Base-by-base conservation (phyloP, 2,888 invertebrate genomes). In the Euproctis similis region DNA sequence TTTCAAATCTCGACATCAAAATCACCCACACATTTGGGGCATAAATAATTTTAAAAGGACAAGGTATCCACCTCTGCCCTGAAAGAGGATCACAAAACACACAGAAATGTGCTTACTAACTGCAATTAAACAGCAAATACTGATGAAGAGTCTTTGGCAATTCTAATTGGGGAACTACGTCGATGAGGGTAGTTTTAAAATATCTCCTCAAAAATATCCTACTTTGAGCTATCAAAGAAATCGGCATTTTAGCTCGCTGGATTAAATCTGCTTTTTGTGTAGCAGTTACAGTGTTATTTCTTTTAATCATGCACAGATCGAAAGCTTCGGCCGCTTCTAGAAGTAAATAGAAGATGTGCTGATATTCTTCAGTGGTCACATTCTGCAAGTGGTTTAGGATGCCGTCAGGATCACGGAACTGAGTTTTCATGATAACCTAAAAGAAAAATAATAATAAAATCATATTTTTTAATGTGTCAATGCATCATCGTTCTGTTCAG, bases 361-460 rank as follows among this genome's bases (percentile, higher is more conserved):
- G 70, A 39, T 72, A 58, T 34, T 80, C 74, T 10, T 69, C 64
- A 1, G 75, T 46, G 1, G 85, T 80, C 1, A 89, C 85, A 62
- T 92, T 90, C 46, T 92, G 90, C 7, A 94, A 86, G 13, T 90
- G 92, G 62, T 93, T 94, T 3, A 95, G 80, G 30, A 95, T 89
- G 17, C 95, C 94, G 57, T 92, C 91, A 0, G 94, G 93, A 59
- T 95, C 93, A 32, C 93, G 87, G 60, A 92, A 93, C 48, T 94
- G 94, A 5, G 92, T 92, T 69, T 93, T 92, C 86, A 93, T 91
- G 9, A 92, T 90, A 0, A 92, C 92, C 89, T 89, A 65, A 0
- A 42, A 40, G 32, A 6, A n/a, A n/a, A n/a, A n/a, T n/a, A n/a
- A n/a, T n/a, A n/a, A n/a, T n/a, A n/a, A n/a, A n/a, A n/a, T n/a